Base-by-base conservation (phyloP, 92 coral and sea anemone species). In the Scolanthus callimorphus region DNA sequence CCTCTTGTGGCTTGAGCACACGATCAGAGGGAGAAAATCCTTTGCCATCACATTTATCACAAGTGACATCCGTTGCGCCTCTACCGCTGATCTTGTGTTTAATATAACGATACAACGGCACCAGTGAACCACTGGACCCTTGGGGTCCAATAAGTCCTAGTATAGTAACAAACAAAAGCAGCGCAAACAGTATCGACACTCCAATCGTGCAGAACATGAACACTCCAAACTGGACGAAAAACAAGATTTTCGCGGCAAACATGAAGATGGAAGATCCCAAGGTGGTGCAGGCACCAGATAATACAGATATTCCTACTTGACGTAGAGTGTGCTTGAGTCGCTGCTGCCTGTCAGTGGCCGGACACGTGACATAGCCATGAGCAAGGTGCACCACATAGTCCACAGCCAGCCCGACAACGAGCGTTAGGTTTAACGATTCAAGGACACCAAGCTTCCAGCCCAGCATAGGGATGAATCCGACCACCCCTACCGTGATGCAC, bases 191-290 rank as follows among this genome's bases (percentile, higher is more conserved):
- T 38, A 85, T 61, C 1, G 91, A 85, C 10, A 85, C 60, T 12
- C 86, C 91, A 55, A 85, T 85, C 4, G 91, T 85, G n/a, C 91
- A 85, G 50, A 85, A 85, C 1, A 85, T 85, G 44, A 85, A 85
- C 30, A 79, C 69, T 3, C 91, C 91, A 59, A 85, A 85, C 51
- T 85, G 91, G 49, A 80, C 73, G 65, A 85, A 85, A 57, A 85
- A 85, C 1, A 79, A 44, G 28, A 85, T 74, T 49, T 65, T 64
- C 0, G 91, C 91, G 17, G 76, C 85, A 8, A 85, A 67, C 91
- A 85, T 85, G 62, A 85, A 85, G 22, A 68, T 60, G 20, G 91
- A 71, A 1, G 91, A 82, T 2, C 91, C 91, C 12, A 85, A 47
- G 1, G 91, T 85, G 1, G 91, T 80, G 49, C 83, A 85, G 37